Conservation (phyloP, 2,888 invertebrate genomes). For the Carcina quercana region DNA sequence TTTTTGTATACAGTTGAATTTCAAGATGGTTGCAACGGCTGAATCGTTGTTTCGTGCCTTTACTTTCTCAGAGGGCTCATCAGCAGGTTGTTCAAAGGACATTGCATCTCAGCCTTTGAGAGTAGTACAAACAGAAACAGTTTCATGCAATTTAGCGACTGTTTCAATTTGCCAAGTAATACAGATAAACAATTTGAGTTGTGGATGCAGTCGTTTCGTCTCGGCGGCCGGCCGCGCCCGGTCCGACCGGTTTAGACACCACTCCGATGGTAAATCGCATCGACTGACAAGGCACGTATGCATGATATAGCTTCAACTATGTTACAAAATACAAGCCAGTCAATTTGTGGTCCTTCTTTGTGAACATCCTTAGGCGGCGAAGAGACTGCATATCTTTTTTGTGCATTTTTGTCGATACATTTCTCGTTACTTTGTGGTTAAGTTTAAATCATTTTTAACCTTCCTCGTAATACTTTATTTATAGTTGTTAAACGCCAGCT, state of each 20-base stretch:
- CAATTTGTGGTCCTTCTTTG: too few relatives aligned
- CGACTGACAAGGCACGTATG: slow-evolving; percentile 51
- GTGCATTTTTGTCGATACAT: too few relatives aligned
- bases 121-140: slow-evolving; percentile 11
- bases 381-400: too few relatives aligned
- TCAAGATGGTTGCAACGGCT: too few relatives aligned
- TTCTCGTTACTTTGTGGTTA: neutral
- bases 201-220: slow-evolving; percentile 48
- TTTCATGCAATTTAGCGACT: slow-evolving; percentile 14
- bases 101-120: too few relatives aligned
- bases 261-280: slow-evolving; percentile 66
- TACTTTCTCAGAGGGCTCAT: too few relatives aligned
- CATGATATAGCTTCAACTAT: slow-evolving; percentile 7
- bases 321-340: too few relatives aligned
- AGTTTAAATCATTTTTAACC: neutral
- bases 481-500: neutral
- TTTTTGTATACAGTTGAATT: too few relatives aligned
- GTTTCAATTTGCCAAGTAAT: slow-evolving; percentile 50
- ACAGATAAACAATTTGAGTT: slow-evolving; percentile 51
- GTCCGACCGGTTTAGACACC: slow-evolving; percentile 63
- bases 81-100: too few relatives aligned
- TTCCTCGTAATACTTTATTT: neutral
- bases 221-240: slow-evolving; percentile 41
- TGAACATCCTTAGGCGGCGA: too few relatives aligned
- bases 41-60: too few relatives aligned